Percentiles rank a stretch among this genome's conserved stretches.
Conservation (phyloP, 2,797 vertebrate species). For the Diplodus sargus region DNA sequence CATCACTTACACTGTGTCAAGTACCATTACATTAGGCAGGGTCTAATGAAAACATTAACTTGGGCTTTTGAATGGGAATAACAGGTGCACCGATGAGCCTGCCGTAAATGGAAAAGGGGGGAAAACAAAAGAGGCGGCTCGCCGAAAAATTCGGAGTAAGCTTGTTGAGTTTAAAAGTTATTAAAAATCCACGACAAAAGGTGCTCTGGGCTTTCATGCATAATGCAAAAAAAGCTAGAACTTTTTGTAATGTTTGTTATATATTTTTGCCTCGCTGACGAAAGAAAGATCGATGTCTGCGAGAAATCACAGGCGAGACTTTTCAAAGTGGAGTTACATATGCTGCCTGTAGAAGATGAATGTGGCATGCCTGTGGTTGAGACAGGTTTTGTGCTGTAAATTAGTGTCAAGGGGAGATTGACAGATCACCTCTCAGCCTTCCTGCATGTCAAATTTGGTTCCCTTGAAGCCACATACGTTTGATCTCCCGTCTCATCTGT, state of each 20-base stretch:
- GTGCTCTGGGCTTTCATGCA: not conserved
- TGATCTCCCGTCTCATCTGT: slow-evolving; percentile 48
- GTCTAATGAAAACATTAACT: slow-evolving; percentile 78
- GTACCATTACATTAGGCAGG: slow-evolving; percentile 65
- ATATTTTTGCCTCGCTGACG: not conserved
- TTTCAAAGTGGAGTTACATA: slow-evolving; percentile 20
- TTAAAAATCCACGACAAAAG: slow-evolving; percentile 1
- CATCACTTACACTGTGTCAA: slow-evolving; percentile 81
- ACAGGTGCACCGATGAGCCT: slow-evolving; percentile 68
- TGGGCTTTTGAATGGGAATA: slow-evolving; percentile 70
- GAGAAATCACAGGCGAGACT: not conserved
- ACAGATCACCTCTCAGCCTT: slow-evolving; percentile 67
- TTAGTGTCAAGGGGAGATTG: slow-evolving; percentile 71
- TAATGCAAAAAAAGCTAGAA: not conserved
- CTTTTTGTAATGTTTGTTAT: not conserved
- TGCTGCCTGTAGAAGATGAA: slow-evolving; percentile 27
- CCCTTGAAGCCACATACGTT: slow-evolving; percentile 54
- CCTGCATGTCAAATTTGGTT: slow-evolving; percentile 64
- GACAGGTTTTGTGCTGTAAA: slow-evolving; percentile 63
- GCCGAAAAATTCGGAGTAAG: slow-evolving; percentile 27
- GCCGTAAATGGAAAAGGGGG: slow-evolving; percentile 26
- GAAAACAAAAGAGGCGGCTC: slow-evolving; percentile 47
- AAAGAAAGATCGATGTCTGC: slow-evolving; percentile 7
- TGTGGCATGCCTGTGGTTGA: slow-evolving; percentile 55
- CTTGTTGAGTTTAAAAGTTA: slow-evolving; percentile 26